A percentile compares a stretch with the other conserved stretches of the same genome.
Conservation (phyloP, 2,113 vertebrate species). For the Spea multiplicata region DNA sequence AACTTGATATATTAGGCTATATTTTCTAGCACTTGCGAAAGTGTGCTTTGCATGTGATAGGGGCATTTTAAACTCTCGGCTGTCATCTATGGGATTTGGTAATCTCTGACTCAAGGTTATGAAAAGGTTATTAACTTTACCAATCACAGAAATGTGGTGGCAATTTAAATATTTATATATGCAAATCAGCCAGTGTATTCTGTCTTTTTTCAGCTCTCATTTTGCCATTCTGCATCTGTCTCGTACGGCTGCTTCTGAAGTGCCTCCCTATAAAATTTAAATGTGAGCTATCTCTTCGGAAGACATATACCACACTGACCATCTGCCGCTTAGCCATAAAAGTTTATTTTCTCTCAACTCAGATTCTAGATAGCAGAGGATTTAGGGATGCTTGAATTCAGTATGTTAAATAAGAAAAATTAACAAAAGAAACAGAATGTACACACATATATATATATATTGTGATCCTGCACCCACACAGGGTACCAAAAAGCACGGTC, state of each 20-base stretch:
- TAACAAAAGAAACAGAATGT: background rate
- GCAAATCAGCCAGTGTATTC: slow-evolving; percentile 43
- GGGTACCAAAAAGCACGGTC: too few species aligned
- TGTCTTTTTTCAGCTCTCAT: slow-evolving; percentile 46
- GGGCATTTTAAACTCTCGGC: slow-evolving; percentile 5
- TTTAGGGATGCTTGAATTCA: slow-evolving; percentile 15
- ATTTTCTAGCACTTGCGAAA: slow-evolving; percentile 24
- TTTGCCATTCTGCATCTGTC: slow-evolving; percentile 49
- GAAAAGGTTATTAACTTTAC: slow-evolving; percentile 47
- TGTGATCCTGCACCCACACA: too few species aligned
- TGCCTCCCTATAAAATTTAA: slow-evolving; percentile 48
- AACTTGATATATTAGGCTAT: slow-evolving; percentile 42
- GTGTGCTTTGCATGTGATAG: slow-evolving; percentile 36
- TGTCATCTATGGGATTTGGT: slow-evolving; percentile 14
- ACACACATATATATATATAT: too few species aligned
- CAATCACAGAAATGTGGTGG: slow-evolving; percentile 43
- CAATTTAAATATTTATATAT: slow-evolving; percentile 50
- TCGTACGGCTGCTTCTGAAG: slow-evolving; percentile 47
- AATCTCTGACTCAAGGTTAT: slow-evolving; percentile 44
- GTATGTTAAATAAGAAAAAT: slow-evolving; percentile 41
- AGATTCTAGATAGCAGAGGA: slow-evolving; percentile 32
- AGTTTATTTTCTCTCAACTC: slow-evolving; percentile 43
- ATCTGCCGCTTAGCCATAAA: slow-evolving; percentile 46
- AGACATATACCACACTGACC: slow-evolving; percentile 49
- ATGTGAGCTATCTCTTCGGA: slow-evolving; percentile 48